These are phyloP conservation scores for Phalacrocorax carbo DNA, from an alignment of 2,113 vertebrate species.

Conservation along the genomic window DNA sequence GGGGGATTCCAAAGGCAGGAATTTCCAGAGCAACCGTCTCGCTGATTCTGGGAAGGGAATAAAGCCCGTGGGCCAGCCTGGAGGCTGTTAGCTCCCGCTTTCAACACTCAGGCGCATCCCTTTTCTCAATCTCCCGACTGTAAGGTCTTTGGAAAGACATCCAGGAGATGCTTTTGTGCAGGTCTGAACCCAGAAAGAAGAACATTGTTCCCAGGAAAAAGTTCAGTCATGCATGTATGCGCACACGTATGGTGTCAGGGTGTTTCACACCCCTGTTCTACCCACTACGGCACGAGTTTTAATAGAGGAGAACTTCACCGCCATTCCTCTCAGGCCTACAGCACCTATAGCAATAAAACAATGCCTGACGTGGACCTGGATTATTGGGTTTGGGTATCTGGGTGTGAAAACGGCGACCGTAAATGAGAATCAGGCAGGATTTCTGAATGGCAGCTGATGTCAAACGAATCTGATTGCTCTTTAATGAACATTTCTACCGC, in stretches of 20 bases:
- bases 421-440: background rate
- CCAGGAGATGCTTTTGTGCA: background rate
- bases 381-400: background rate
- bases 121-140: too few species aligned
- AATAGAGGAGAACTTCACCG: background rate
- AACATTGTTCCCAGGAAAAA: background rate
- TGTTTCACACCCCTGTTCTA: background rate
- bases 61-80: background rate
- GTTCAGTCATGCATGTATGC: fast-evolving
- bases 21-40: background rate
- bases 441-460: background rate
- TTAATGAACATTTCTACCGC: background rate
- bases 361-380: background rate
- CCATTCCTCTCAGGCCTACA: background rate
- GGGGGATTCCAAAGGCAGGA: background rate
- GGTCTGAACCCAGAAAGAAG: background rate
- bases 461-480: background rate
- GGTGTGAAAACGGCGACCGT: fast-evolving
- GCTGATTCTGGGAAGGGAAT: background rate
- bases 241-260: fast-evolving
- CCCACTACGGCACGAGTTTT: fast-evolving
- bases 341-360: background rate
- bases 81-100: background rate
- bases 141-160: background rate
- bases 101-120: too few species aligned